Conservation (phyloP, 2,113 vertebrate species). For the Megalops atlanticus region DNA sequence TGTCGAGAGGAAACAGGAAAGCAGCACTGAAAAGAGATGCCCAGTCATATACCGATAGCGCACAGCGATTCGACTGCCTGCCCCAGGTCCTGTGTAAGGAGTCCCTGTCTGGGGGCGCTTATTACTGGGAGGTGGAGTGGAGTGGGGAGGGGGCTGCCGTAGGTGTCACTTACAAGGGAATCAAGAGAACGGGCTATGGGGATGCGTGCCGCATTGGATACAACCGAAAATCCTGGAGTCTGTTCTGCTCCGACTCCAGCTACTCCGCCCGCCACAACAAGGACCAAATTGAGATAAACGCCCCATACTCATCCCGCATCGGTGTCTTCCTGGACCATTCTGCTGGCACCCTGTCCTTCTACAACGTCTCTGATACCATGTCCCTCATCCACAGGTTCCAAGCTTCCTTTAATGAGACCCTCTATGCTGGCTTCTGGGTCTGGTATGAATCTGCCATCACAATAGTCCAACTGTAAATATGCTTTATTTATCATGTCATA, state of each 20-base stretch:
- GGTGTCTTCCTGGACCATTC: slow-evolving; percentile 76
- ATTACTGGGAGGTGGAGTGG: slow-evolving; percentile 80
- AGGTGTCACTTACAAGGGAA: slow-evolving; percentile 76
- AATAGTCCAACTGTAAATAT: slow-evolving; percentile 57
- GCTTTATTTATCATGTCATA: background rate
- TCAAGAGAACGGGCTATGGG: slow-evolving; percentile 74
- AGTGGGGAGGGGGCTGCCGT: slow-evolving; percentile 73
- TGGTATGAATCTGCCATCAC: slow-evolving; percentile 76
- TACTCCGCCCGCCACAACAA: slow-evolving; percentile 82
- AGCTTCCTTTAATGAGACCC: slow-evolving; percentile 70
- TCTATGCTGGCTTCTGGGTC: slow-evolving; percentile 82
- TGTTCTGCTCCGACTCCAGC: slow-evolving; percentile 77
- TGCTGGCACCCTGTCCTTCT: slow-evolving; percentile 74
- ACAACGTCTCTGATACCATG: slow-evolving; percentile 67
- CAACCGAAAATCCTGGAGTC: slow-evolving; percentile 83
- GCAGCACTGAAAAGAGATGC: slow-evolving; percentile 70
- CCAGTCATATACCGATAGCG: slow-evolving; percentile 62
- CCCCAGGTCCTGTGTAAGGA: slow-evolving; percentile 76
- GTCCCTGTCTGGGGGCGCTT: slow-evolving; percentile 72
- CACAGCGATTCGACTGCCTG: slow-evolving; percentile 70
- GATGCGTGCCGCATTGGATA: slow-evolving; percentile 78
- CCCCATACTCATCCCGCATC: slow-evolving; percentile 68
- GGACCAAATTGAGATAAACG: slow-evolving; percentile 69
- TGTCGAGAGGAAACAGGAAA: slow-evolving; percentile 73
- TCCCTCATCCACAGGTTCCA: slow-evolving; percentile 76